Conservation (phyloP, 2,113 vertebrate species). For the Chelonoidis abingdonii region DNA sequence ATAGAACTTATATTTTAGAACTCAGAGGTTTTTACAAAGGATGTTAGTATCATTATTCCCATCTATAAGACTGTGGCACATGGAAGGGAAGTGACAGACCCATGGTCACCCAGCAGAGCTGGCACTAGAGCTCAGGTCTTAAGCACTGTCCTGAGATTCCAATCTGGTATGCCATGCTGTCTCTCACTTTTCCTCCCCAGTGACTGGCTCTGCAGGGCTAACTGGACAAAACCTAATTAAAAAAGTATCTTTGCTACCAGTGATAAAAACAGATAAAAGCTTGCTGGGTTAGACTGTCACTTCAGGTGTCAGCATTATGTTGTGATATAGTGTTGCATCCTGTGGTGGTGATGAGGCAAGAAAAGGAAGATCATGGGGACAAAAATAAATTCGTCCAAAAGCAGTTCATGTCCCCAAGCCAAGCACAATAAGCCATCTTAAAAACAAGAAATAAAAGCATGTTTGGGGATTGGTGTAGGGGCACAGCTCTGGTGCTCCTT, state of each 20-base stretch:
- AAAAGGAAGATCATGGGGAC: neutral
- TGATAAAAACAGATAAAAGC: neutral
- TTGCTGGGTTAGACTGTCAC: neutral
- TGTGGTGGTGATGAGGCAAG: neutral
- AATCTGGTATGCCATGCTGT: neutral
- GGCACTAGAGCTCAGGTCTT: neutral
- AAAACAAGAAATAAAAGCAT: neutral
- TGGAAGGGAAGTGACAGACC: neutral
- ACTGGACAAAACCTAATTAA: neutral
- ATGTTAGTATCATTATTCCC: neutral
- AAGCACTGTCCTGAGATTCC: no score
- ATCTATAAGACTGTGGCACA: neutral
- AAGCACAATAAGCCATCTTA: neutral
- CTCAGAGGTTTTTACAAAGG: neutral
- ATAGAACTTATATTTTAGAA: neutral
- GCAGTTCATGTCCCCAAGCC: neutral
- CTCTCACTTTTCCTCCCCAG: neutral
- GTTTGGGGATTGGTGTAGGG: no score
- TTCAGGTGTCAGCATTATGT: neutral
- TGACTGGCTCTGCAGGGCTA: neutral
- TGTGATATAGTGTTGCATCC: neutral
- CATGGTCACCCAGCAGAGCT: neutral
- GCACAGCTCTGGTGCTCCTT: no score
- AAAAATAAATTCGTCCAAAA: neutral
- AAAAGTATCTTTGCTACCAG: neutral